Percentiles rank a stretch among this genome's conserved stretches.
Conservation (phyloP, 2,888 invertebrate species). For the Ormyrus labotus region DNA sequence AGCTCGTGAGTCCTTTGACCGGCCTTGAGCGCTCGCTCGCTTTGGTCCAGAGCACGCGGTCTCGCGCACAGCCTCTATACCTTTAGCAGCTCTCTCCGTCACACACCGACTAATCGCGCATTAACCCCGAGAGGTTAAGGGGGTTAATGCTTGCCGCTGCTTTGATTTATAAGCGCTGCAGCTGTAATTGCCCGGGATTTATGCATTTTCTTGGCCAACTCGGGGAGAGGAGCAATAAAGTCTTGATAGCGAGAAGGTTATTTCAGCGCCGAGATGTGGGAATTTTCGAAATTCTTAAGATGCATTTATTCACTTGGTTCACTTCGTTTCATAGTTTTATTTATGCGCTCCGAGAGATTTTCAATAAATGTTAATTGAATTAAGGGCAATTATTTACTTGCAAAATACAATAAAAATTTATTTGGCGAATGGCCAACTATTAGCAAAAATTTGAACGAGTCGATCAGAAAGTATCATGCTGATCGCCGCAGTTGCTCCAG, state of each 20-base stretch:
- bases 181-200: conserved; percentile 48
- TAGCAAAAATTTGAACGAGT: conserved; percentile 34
- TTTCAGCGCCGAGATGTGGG: conserved; percentile 27
- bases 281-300: too few species aligned
- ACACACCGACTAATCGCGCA: neutral
- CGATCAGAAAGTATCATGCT: too few species aligned
- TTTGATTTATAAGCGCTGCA: conserved; percentile 40
- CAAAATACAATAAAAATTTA: too few species aligned
- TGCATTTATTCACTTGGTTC: too few species aligned
- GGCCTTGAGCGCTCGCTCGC: conserved; percentile 44
- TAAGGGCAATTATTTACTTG: too few species aligned
- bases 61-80: neutral
- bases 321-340: too few species aligned
- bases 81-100: neutral
- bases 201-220: conserved; percentile 27
- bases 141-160: neutral
- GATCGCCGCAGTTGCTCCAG: neutral
- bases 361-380: too few species aligned
- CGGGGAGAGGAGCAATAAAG: conserved; percentile 20
- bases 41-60: neutral
- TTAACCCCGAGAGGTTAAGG: too few species aligned
- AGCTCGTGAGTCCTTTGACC: conserved; percentile 54
- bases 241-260: conserved; percentile 43
- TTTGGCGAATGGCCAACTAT: conserved; percentile 45
- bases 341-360: too few species aligned